A percentile compares a stretch with the other conserved stretches of the same genome.
phyloP scores from a whole-genome alignment of 1,140 invertebrate species.

The Muscidifurax raptorellus region DNA sequence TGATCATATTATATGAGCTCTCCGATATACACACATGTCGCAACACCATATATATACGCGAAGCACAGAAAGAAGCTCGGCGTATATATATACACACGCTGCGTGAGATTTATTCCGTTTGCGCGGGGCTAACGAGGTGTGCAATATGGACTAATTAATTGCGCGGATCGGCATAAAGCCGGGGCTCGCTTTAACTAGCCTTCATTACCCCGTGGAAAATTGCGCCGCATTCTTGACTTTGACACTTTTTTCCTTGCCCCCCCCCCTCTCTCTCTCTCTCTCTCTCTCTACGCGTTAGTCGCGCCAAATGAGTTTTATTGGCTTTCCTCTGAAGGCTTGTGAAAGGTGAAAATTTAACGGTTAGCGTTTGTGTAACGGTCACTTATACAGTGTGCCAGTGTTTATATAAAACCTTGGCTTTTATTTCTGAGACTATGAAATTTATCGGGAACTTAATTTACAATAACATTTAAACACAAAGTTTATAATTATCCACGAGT shows the following conservation, averaged over 20 bases:
- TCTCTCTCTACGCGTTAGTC: too few species aligned
- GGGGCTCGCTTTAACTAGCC: background rate
- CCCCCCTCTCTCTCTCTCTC: too few species aligned
- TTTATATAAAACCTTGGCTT: too few species aligned
- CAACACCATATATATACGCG: background rate
- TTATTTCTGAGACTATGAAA: too few species aligned
- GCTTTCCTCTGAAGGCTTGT: background rate
- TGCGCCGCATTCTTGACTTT: constrained; percentile 30
- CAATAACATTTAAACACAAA: background rate
- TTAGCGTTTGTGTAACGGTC: too few species aligned
- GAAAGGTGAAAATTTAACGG: background rate
- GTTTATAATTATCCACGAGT: background rate
- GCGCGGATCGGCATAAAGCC: constrained; percentile 18
- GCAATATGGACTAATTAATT: constrained; percentile 50
- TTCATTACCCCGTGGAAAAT: constrained; percentile 40
- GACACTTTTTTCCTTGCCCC: constrained; percentile 28
- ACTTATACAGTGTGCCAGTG: too few species aligned
- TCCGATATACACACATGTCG: background rate
- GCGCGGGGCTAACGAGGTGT: constrained; percentile 34
- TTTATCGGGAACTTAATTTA: too few species aligned
- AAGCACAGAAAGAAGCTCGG: background rate
- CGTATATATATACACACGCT: background rate
- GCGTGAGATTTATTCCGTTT: background rate
- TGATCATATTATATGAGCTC: background rate
- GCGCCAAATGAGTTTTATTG: constrained; percentile 14